Percentiles rank a stretch among this genome's conserved stretches.
phyloP scores from a whole-genome alignment of 2,797 vertebrate species.

The Lindbergichthys nudifrons region DNA sequence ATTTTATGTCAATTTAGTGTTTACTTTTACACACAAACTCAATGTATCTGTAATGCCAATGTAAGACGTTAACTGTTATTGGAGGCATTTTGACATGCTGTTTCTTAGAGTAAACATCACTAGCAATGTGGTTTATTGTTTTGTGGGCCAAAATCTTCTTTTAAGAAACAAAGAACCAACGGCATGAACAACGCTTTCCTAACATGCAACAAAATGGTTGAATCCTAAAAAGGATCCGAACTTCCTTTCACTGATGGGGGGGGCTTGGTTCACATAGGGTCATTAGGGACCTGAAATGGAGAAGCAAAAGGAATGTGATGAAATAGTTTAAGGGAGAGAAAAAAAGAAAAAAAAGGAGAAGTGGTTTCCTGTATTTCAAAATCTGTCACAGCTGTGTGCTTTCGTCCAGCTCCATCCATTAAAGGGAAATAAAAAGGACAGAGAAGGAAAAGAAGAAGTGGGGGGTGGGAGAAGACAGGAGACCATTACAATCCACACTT shows the following conservation, averaged over 20 bases:
- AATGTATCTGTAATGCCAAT: background rate
- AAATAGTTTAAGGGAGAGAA: too few species aligned
- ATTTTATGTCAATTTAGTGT: background rate
- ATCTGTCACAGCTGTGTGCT: background rate
- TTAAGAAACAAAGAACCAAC: background rate
- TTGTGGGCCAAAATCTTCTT: background rate
- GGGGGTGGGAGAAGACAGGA: background rate
- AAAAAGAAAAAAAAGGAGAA: background rate
- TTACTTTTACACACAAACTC: background rate
- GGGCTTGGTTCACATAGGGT: background rate
- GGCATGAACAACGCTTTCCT: background rate
- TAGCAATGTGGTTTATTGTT: background rate
- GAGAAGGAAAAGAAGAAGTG: background rate
- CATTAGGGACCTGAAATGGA: background rate
- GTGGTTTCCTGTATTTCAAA: constrained; percentile 18
- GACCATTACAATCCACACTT: background rate
- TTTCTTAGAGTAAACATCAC: background rate
- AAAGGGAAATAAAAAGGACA: background rate
- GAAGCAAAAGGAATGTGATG: too few species aligned
- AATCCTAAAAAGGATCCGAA: constrained; percentile 25
- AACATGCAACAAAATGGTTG: background rate
- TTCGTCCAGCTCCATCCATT: background rate
- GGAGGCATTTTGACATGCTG: background rate
- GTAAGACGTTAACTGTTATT: background rate
- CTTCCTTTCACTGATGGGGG: background rate